Evolutionary conservation across 1,140 invertebrate species (phyloP).

Genomic region (Drosophila pandora): DNA sequence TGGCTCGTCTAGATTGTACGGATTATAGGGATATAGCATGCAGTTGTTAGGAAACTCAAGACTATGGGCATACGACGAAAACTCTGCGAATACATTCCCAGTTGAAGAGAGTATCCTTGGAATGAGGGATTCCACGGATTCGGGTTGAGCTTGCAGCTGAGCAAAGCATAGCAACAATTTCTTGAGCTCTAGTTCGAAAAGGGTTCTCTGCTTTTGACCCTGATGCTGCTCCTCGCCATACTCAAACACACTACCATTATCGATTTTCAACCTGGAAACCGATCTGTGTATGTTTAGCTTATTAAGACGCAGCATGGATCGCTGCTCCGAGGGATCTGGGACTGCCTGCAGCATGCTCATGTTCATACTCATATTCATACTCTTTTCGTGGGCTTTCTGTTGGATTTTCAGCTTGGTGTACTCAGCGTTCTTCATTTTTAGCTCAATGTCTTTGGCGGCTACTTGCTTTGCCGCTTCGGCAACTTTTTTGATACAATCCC

Average conservation of each 20-base stretch:
- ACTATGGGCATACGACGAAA: slow-evolving; percentile 55
- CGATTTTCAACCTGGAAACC: not conserved
- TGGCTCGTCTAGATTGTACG: slow-evolving; percentile 33
- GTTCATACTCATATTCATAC: slow-evolving; percentile 17
- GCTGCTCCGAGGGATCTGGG: slow-evolving; percentile 6
- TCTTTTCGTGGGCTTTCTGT: slow-evolving; percentile 17
- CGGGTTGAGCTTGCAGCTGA: slow-evolving; percentile 51
- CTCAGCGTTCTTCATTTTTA: slow-evolving; percentile 61
- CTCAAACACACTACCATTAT: slow-evolving; percentile 21
- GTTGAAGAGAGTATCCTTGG: slow-evolving; percentile 46
- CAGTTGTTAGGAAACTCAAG: slow-evolving; percentile 57
- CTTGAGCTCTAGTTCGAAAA: slow-evolving; percentile 66
- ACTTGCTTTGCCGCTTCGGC: slow-evolving; percentile 57
- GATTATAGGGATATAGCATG: slow-evolving; percentile 55
- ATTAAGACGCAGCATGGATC: slow-evolving; percentile 35
- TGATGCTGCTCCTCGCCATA: slow-evolving; percentile 12
- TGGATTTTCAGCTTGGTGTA: slow-evolving; percentile 44
- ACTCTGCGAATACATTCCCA: slow-evolving; percentile 61
- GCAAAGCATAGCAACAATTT: slow-evolving; percentile 53
- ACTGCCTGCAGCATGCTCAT: not conserved
- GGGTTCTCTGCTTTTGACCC: slow-evolving; percentile 44
- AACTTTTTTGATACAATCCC: slow-evolving; percentile 63
- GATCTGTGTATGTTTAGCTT: slow-evolving; percentile 40
- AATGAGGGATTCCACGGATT: slow-evolving; percentile 11
- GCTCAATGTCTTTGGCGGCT: slow-evolving; percentile 55